Percentiles rank a stretch among this genome's conserved stretches.
These are phyloP conservation scores for Lates japonicus DNA, from an alignment of 2,797 vertebrate genomes.

Conservation along the genomic window DNA sequence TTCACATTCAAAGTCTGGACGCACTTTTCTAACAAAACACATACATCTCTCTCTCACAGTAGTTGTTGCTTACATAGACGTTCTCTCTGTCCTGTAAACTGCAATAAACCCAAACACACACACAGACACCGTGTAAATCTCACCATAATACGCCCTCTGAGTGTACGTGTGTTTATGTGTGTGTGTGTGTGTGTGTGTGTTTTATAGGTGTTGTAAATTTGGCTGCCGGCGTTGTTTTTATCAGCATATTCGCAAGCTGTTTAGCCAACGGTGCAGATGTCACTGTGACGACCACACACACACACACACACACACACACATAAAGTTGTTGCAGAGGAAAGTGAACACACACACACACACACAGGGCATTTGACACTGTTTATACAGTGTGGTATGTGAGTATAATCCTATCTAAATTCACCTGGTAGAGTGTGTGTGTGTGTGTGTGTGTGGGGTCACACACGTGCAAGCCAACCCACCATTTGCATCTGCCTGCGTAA, in stretches of 20 bases:
- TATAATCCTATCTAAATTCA: slow-evolving; percentile 70
- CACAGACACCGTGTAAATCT: slow-evolving; percentile 80
- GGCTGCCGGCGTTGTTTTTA: slow-evolving; percentile 85
- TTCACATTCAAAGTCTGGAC: slow-evolving; percentile 36
- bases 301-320: slow-evolving; percentile 54
- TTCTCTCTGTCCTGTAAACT: slow-evolving; percentile 81
- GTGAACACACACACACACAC: slow-evolving; percentile 45
- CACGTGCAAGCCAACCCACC: slow-evolving; percentile 19
- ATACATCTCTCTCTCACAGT: slow-evolving; percentile 24
- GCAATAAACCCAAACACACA: slow-evolving; percentile 83
- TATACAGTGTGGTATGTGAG: slow-evolving; percentile 62
- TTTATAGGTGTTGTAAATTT: slow-evolving; percentile 87
- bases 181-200: slow-evolving; percentile 53
- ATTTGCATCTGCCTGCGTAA: slow-evolving; percentile 66
- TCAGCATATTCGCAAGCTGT: slow-evolving; percentile 87
- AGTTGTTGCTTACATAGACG: slow-evolving; percentile 82
- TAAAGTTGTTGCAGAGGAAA: slow-evolving; percentile 33
- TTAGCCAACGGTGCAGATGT: slow-evolving; percentile 87
- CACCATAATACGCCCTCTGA: slow-evolving; percentile 80
- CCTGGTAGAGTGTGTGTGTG: slow-evolving; percentile 42
- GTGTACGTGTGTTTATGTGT: slow-evolving; percentile 66
- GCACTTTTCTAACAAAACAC: slow-evolving; percentile 44
- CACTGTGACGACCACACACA: slow-evolving; percentile 80
- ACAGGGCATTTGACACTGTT: slow-evolving; percentile 62
- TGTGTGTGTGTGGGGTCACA: slow-evolving; percentile 24